These are phyloP conservation scores for Drosophila mimica DNA, from an alignment of 2,888 invertebrate species.

Conservation along the genomic window DNA sequence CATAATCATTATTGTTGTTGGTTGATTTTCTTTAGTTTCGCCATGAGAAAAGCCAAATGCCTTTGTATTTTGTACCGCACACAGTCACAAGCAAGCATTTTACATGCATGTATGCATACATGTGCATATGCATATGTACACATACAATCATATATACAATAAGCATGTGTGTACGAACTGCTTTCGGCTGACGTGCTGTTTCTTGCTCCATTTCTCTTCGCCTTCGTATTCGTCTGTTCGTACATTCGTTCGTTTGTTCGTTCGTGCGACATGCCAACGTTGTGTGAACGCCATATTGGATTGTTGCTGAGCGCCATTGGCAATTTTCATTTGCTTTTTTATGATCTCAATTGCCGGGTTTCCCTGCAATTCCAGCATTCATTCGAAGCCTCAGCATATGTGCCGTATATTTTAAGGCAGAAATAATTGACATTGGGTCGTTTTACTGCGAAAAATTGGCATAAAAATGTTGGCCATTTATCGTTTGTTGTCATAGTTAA, in stretches of 20 bases:
- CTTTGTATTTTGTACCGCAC: slow-evolving; percentile 33
- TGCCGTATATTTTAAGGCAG: slow-evolving; percentile 51
- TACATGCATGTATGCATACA: slow-evolving; percentile 8
- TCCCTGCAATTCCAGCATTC: background rate
- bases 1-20: slow-evolving; percentile 45
- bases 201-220: slow-evolving; percentile 40
- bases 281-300: slow-evolving; percentile 67
- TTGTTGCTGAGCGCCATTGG: slow-evolving; percentile 42
- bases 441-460: slow-evolving; percentile 18
- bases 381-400: slow-evolving; percentile 8
- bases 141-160: background rate
- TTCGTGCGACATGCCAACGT: slow-evolving; percentile 54
- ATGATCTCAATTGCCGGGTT: background rate
- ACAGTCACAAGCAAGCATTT: slow-evolving; percentile 10
- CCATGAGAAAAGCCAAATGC: slow-evolving; percentile 57
- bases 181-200: slow-evolving; percentile 46
- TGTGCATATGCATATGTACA: slow-evolving; percentile 14
- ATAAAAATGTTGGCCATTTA: slow-evolving; percentile 35
- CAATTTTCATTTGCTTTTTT: slow-evolving; percentile 62
- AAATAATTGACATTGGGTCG: slow-evolving; percentile 22
- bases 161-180: slow-evolving; percentile 19
- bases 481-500: slow-evolving; percentile 7
- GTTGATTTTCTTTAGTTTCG: slow-evolving; percentile 67
- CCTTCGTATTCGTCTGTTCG: slow-evolving; percentile 14
- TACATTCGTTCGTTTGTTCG: slow-evolving; percentile 12